phyloP scores from a whole-genome alignment of 2,797 vertebrate genomes.

The Eulemur coronatus region DNA sequence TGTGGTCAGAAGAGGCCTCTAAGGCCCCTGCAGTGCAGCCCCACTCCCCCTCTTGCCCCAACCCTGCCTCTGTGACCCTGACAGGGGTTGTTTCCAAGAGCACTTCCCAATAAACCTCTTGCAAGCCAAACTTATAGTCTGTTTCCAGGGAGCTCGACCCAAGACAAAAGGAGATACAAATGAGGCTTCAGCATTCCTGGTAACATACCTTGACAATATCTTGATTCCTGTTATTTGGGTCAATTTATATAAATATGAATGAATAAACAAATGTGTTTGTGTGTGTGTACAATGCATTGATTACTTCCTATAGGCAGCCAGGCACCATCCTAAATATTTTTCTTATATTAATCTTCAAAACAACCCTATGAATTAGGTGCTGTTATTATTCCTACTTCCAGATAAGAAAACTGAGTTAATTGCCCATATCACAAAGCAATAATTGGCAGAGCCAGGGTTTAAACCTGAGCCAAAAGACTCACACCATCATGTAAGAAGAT shows the following conservation, averaged over 20 bases:
- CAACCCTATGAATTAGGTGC: not conserved
- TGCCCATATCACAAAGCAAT: not conserved
- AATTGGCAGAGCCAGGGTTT: not conserved
- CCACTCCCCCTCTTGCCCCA: not conserved
- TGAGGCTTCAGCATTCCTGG: not conserved
- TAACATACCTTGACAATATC: not conserved
- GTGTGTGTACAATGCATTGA: not conserved
- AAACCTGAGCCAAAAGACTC: not conserved
- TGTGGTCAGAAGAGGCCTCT: not conserved
- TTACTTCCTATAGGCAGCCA: not conserved
- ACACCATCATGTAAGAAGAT: not conserved
- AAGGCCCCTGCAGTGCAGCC: not conserved
- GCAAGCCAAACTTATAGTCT: not conserved
- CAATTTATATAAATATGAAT: not conserved
- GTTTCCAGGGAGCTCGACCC: not conserved
- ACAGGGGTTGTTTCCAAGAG: not conserved
- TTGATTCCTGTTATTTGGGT: not conserved
- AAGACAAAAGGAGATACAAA: not conserved
- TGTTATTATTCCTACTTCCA: not conserved
- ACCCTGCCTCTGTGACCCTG: not conserved
- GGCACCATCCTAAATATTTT: not conserved
- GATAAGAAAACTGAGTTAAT: conserved; percentile 4
- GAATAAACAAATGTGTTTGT: not conserved
- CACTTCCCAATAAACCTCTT: not conserved
- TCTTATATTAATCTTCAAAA: not conserved